phyloP scores from a whole-genome alignment of 2,113 vertebrate genomes.

The Xiphophorus couchianus region DNA sequence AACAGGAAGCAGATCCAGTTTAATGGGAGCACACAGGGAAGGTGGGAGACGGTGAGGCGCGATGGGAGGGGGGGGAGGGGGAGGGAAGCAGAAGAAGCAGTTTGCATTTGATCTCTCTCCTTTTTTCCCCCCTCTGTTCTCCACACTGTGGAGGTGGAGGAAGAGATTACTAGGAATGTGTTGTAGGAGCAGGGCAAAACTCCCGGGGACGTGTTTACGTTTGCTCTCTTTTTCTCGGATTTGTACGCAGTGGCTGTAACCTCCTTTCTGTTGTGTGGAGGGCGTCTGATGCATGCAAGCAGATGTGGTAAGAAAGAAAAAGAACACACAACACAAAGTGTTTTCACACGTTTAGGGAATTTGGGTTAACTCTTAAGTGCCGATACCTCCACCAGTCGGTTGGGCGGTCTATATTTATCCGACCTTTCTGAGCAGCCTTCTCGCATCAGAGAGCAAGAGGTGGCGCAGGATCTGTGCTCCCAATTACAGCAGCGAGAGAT shows the following conservation, averaged over 20 bases:
- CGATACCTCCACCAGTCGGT: conserved; percentile 36
- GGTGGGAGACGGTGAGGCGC: conserved; percentile 32
- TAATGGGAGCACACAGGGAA: conserved; percentile 63
- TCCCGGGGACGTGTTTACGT: conserved; percentile 44
- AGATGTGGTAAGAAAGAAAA: too few relatives aligned
- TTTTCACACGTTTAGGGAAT: conserved; percentile 53
- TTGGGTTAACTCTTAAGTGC: conserved; percentile 44
- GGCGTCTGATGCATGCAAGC: neutral
- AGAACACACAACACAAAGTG: neutral
- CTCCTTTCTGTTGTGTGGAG: conserved; percentile 38
- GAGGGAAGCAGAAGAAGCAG: conserved; percentile 4
- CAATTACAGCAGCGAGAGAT: conserved; percentile 41
- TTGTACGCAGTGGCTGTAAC: conserved; percentile 44
- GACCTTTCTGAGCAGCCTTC: conserved; percentile 30
- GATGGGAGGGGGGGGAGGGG: conserved; percentile 15
- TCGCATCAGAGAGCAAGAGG: conserved; percentile 48
- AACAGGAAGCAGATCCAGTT: conserved; percentile 52
- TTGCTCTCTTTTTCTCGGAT: conserved; percentile 46
- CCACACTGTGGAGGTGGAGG: conserved; percentile 45
- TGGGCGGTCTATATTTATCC: conserved; percentile 53
- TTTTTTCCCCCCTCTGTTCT: conserved; percentile 18
- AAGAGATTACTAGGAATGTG: conserved; percentile 52
- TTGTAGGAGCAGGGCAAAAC: conserved; percentile 59
- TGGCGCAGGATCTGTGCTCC: conserved; percentile 19
- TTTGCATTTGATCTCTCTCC: conserved; percentile 50